Evolutionary conservation across 2,888 invertebrate genomes (phyloP), one percentile per base, ranked within the genome.

Genomic region (Mamestra brassicae): DNA sequence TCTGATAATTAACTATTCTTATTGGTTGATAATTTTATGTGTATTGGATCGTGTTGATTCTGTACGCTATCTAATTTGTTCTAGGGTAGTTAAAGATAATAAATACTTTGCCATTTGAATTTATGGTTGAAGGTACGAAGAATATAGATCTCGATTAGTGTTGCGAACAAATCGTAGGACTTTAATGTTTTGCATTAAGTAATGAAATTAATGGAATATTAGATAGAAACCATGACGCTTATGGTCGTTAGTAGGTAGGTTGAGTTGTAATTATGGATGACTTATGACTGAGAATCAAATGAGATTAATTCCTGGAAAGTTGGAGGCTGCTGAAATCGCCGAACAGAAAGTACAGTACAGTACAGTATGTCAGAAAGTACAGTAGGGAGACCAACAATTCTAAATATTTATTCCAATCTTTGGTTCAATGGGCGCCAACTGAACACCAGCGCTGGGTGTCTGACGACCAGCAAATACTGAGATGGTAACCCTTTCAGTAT

Each of bases 41-140:
- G 17, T 74, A 73, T 64, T 64, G 55, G 36, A 47, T 64, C 60
- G 74, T 72, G 62, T 74, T 79, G 52, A 63, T 71, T 61, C 61
- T 68, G 17, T 57, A 64, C 17, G 26, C 7, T 50, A 78, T 83
- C 60, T 63, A 63, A 83, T 78, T 83, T 73, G 78, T 81, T 83
- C 52, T 78, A 57, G 36, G 15, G 45, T 10, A n/a, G 63, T 63
- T 38, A 73, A 66, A 72, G 54, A 55, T 58, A 75, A 67, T 71
- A 63, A 71, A 67, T 70, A 71, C 52, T 67, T 38, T 61, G 55
- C 45, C 26, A n/a, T 64, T 72, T 66, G 17, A 62, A 70, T 66
- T 78, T 65, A 72, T 72, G 38, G 63, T 52, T 36, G 8, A 42
- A 52, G 36, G 6, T 42, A 42, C 34, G 42, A 58, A 42, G 42